A percentile compares a stretch with the other conserved stretches of the same genome.
These are phyloP conservation scores for Psephotus haematonotus DNA, from an alignment of 2,113 vertebrate genomes.

Conservation along the genomic window DNA sequence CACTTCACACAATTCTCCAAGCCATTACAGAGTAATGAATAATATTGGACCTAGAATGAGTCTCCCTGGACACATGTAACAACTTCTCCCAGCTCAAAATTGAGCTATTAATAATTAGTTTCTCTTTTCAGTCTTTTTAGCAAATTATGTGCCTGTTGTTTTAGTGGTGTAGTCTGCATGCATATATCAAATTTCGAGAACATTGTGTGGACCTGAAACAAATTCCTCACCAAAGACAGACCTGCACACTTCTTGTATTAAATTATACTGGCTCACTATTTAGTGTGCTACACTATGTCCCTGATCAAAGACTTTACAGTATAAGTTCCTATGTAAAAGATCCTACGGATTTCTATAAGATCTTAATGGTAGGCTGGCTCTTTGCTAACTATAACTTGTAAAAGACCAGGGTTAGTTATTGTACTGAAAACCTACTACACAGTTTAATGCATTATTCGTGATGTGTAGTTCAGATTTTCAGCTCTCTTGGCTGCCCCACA, in stretches of 20 bases:
- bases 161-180: conserved; percentile 13
- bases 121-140: conserved; percentile 45
- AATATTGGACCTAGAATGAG: background rate
- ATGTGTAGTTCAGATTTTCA: background rate
- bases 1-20: conserved; percentile 13
- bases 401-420: background rate
- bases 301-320: background rate
- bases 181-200: conserved; percentile 7
- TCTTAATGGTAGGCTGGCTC: background rate
- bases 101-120: conserved; percentile 60
- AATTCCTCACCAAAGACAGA: background rate
- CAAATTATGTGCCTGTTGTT: conserved; percentile 29
- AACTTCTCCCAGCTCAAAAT: conserved; percentile 42
- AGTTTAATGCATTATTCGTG: background rate
- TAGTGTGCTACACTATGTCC: background rate
- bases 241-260: background rate
- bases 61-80: conserved; percentile 37
- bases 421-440: background rate
- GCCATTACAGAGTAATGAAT: conserved; percentile 38
- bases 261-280: background rate
- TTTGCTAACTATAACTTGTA: background rate
- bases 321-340: background rate
- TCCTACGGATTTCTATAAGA: background rate
- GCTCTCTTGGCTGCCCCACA: background rate
- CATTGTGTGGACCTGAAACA: background rate